Evolutionary conservation across 2,113 vertebrate species (phyloP), one percentile per base, ranked within the genome.

Genomic region (Mohoua ochrocephala): DNA sequence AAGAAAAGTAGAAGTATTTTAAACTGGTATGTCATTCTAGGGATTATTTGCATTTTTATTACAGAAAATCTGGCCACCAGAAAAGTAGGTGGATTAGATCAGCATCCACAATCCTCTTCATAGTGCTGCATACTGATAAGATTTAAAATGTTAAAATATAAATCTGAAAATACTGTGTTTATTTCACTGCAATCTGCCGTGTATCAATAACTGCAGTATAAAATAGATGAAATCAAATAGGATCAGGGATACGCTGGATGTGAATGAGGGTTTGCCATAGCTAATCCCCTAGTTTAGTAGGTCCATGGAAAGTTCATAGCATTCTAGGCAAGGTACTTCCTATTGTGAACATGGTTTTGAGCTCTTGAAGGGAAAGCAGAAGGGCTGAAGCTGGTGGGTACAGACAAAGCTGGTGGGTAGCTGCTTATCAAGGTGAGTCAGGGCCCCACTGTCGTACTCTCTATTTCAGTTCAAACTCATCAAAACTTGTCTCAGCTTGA

Each of bases 11-110:
- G 41, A 67, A 94, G 75, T 49, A 67, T 78, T 93, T 92, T 82
- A 95, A 84, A 91, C 59, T 90, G 42, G 19, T 49, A 77, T 84
- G 93, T 77, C 81, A 89, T 76, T 93, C 69, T 67, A 84, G 53
- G 75, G 54, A 89, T 80, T 94, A 64, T 88, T 90, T 89, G 69
- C 47, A 64, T 92, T 95, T 96, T 96, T 93, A 93, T 92, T 92
- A 89, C 57, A 60, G 82, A 90, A 95, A 94, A 93, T 81, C 74
- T 91, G 56, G 42, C 74, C 80, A 88, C 52, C 47, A 83, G 81
- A 86, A 90, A 94, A 90, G 83, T 75, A 95, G 79, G 81, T 74
- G 84, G 88, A 87, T 92, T 94, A 84, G 63, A 88, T 79, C 80
- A 94, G 59, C 73, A 42, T 83, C 79, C 77, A 88, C 71, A 88